phyloP scores from a whole-genome alignment of 2,113 vertebrate species.

The Xiphophorus couchianus region DNA sequence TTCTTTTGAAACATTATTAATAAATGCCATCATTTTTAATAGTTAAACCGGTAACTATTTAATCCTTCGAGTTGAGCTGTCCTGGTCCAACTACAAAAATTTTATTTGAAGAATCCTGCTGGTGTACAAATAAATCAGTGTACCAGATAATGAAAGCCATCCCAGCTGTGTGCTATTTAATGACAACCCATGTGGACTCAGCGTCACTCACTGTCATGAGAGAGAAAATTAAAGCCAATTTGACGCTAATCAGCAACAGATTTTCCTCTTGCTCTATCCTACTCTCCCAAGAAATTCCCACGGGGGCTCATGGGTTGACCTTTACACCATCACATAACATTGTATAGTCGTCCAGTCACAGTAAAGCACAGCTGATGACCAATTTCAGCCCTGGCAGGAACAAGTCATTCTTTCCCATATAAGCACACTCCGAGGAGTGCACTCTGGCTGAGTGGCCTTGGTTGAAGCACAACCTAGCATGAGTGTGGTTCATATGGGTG shows the following conservation, averaged over 20 bases:
- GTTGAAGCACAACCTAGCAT: slow-evolving; percentile 46
- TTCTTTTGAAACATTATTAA: not conserved
- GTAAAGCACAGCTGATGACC: slow-evolving; percentile 43
- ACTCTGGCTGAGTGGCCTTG: slow-evolving; percentile 1
- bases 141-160: slow-evolving; percentile 75
- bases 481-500: slow-evolving; percentile 3
- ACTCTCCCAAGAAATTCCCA: slow-evolving; percentile 47
- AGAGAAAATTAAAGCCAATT: slow-evolving; percentile 74
- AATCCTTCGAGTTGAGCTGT: slow-evolving; percentile 51
- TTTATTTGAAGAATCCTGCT: slow-evolving; percentile 62
- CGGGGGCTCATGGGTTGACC: slow-evolving; percentile 28
- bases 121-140: slow-evolving; percentile 73
- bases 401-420: slow-evolving; percentile 37
- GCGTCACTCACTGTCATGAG: slow-evolving; percentile 71
- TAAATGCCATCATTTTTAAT: not conserved
- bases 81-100: slow-evolving; percentile 36
- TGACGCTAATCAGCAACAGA: slow-evolving; percentile 74
- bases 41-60: not conserved
- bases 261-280: slow-evolving; percentile 38
- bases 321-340: slow-evolving; percentile 43
- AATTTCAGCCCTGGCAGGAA: slow-evolving; percentile 44
- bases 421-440: not conserved
- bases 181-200: slow-evolving; percentile 63
- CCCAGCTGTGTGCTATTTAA: slow-evolving; percentile 67
- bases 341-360: not conserved